Conservation (phyloP, 2,888 invertebrate species). For the Cerastis rubricosa region DNA sequence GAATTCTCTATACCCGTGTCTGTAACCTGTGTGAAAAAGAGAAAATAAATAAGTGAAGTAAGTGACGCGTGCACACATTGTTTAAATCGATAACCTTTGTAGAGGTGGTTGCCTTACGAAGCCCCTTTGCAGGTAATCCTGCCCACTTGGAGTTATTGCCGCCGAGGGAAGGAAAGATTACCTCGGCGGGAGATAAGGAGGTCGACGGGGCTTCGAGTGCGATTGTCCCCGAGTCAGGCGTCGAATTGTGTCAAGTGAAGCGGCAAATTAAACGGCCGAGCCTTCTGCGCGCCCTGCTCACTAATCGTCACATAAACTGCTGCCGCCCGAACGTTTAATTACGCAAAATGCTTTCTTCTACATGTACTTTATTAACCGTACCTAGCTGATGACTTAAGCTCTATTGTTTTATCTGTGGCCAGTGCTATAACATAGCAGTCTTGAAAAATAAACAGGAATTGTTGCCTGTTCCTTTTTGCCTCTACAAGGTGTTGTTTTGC, state of each 20-base stretch:
- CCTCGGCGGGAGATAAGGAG: slow-evolving; percentile 91
- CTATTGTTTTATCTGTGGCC: slow-evolving; percentile 17
- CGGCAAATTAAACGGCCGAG: slow-evolving; percentile 91
- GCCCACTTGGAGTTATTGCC: slow-evolving; percentile 91
- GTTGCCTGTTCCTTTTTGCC: neutral
- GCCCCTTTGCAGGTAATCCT: slow-evolving; percentile 90
- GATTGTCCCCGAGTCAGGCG: slow-evolving; percentile 91
- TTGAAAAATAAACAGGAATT: neutral
- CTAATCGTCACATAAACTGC: slow-evolving; percentile 90
- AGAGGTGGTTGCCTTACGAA: slow-evolving; percentile 87
- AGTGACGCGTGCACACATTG: slow-evolving; percentile 84
- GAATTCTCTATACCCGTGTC: slow-evolving; percentile 8
- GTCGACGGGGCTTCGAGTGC: slow-evolving; percentile 90
- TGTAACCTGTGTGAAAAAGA: slow-evolving; percentile 64
- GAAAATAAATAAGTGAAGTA: slow-evolving; percentile 79
- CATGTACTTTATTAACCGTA: slow-evolving; percentile 67
- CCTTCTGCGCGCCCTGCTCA: slow-evolving; percentile 88
- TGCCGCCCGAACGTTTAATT: slow-evolving; percentile 87
- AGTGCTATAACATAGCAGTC: neutral
- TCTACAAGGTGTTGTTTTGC: too few relatives aligned
- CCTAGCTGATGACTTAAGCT: slow-evolving; percentile 53
- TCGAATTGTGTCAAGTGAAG: slow-evolving; percentile 91
- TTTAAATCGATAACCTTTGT: slow-evolving; percentile 90
- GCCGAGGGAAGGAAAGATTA: slow-evolving; percentile 91
- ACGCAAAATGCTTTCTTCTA: slow-evolving; percentile 84